Conservation (phyloP, 2,888 invertebrate species). For the Myopa tessellatipennis region DNA sequence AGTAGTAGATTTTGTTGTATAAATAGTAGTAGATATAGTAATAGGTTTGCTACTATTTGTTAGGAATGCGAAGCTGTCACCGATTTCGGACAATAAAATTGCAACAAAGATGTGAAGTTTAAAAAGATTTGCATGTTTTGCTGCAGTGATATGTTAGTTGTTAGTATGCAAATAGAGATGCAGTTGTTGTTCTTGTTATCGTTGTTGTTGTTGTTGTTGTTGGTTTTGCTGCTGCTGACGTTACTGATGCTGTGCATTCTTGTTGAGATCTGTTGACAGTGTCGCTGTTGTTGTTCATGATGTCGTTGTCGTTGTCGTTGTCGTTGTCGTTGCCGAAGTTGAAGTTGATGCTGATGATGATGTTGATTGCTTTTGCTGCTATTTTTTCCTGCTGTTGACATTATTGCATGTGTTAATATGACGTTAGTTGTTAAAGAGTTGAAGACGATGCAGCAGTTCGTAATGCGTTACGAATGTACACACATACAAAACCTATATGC, state of each 20-base stretch:
- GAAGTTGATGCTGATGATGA: too few species aligned
- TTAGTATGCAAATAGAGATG: slow-evolving; percentile 15
- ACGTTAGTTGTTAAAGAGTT: background rate
- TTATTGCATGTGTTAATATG: slow-evolving; percentile 19
- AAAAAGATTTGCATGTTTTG: slow-evolving; percentile 26
- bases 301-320: too few species aligned
- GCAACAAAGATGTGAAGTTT: background rate
- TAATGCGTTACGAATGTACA: too few species aligned
- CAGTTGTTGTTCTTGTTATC: slow-evolving; percentile 6
- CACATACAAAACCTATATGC: too few species aligned
- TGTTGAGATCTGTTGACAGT: background rate
- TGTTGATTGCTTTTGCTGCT: slow-evolving; percentile 44
- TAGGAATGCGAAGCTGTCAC: slow-evolving; percentile 2
- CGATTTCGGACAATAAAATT: background rate
- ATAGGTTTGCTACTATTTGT: slow-evolving; percentile 30
- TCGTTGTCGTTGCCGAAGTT: too few species aligned
- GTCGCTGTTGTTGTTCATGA: background rate
- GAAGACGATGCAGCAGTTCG: too few species aligned
- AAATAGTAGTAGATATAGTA: background rate
- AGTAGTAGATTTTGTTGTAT: background rate
- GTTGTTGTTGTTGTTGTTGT: slow-evolving; percentile 17
- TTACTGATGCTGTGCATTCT: too few species aligned
- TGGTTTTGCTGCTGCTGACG: slow-evolving; percentile 12
- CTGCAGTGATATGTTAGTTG: slow-evolving; percentile 7
- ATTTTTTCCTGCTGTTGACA: background rate